These are phyloP conservation scores for Ligdia adustata DNA, from an alignment of 2,888 invertebrate genomes.

Conservation along the genomic window DNA sequence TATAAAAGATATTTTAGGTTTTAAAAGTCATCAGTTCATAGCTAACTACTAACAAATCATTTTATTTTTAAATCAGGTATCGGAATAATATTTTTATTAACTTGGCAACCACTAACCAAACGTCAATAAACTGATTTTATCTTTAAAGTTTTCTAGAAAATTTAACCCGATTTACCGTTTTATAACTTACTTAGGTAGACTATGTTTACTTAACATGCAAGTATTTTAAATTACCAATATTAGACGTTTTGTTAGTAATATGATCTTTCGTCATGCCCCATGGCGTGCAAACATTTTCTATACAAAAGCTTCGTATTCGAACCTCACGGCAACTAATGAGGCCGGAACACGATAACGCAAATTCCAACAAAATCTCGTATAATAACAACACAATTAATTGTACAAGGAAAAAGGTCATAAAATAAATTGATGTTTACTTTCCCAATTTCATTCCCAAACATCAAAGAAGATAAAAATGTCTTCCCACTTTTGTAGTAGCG, in stretches of 20 bases:
- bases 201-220: conserved; percentile 11
- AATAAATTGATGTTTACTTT: conserved; percentile 61
- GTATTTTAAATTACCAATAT: conserved; percentile 10
- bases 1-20: too few species aligned
- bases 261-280: conserved; percentile 42
- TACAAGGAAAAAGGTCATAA: conserved; percentile 59
- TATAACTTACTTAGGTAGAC: conserved; percentile 6
- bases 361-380: conserved; percentile 32
- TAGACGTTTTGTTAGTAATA: conserved; percentile 31
- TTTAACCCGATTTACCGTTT: neutral
- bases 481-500: conserved; percentile 69
- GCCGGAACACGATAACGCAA: conserved; percentile 44
- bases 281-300: conserved; percentile 24
- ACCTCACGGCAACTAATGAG: conserved; percentile 40
- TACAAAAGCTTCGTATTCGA: conserved; percentile 25
- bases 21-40: too few species aligned
- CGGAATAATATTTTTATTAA: too few species aligned
- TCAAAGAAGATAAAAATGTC: conserved; percentile 70
- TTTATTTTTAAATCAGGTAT: too few species aligned
- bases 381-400: conserved; percentile 47
- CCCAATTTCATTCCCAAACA: conserved; percentile 62
- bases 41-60: too few species aligned
- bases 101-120: too few species aligned
- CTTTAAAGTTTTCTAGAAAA: too few species aligned
- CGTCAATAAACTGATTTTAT: too few species aligned